Percentiles rank a stretch among this genome's conserved stretches.
phyloP scores from a whole-genome alignment of 2,888 invertebrate genomes.

The Ypsolopha sequella region DNA sequence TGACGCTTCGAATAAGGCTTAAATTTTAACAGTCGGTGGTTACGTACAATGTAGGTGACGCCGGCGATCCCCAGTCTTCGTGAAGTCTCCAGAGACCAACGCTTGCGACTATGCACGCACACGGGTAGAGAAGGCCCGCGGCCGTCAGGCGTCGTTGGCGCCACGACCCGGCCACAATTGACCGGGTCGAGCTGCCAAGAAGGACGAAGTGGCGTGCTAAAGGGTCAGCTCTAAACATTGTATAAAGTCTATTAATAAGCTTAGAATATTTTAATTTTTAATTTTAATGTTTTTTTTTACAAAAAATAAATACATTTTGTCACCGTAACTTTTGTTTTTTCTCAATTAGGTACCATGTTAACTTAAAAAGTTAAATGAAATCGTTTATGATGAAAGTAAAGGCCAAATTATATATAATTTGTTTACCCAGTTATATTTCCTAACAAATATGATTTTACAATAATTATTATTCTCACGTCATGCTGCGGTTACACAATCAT shows the following conservation, averaged over 20 bases:
- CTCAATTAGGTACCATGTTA: not conserved
- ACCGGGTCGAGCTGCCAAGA: slow-evolving; percentile 7
- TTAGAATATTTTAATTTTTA: slow-evolving; percentile 52
- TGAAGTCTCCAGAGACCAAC: slow-evolving; percentile 35
- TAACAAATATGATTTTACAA: not conserved
- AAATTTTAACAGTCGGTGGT: slow-evolving; percentile 24
- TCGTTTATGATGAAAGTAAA: not conserved
- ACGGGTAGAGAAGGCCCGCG: slow-evolving; percentile 40
- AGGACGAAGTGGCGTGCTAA: slow-evolving; percentile 55
- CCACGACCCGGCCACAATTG: slow-evolving; percentile 9
- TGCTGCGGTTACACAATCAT: not conserved
- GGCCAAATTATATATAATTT: not conserved
- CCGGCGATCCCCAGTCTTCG: slow-evolving; percentile 31
- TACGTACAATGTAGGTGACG: slow-evolving; percentile 67
- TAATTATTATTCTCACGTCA: not conserved
- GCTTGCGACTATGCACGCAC: slow-evolving; percentile 68
- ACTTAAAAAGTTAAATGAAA: not conserved
- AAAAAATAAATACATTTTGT: slow-evolving; percentile 69
- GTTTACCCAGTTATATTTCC: not conserved
- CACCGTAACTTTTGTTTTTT: slow-evolving; percentile 43
- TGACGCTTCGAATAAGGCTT: slow-evolving; percentile 43
- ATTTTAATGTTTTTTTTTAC: slow-evolving; percentile 54
- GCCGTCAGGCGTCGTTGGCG: slow-evolving; percentile 49
- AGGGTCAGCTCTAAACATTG: slow-evolving; percentile 54
- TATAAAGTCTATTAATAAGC: slow-evolving; percentile 62